Evolutionary conservation across 1,140 invertebrate genomes (phyloP).

Genomic region (Drosophila rufa): DNA sequence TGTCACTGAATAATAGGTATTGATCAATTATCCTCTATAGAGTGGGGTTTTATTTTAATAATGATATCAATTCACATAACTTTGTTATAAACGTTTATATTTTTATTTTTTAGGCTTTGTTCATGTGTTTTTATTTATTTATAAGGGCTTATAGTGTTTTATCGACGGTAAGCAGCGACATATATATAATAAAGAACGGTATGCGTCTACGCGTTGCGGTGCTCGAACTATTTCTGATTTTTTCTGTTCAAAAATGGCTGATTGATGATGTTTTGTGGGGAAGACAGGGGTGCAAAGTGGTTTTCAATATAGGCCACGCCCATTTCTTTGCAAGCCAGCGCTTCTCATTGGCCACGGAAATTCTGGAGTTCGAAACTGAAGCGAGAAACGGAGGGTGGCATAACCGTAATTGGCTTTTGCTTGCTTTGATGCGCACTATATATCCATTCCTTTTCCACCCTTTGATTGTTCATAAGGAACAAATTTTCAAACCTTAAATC

Average conservation of each 20-base stretch:
- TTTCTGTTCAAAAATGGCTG: constrained; percentile 11
- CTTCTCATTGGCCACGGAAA: constrained; percentile 1
- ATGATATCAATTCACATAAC: background rate
- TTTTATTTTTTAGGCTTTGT: background rate
- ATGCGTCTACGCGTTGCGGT: constrained; percentile 5
- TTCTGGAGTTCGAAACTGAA: background rate
- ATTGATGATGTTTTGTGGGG: background rate
- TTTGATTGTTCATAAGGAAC: background rate
- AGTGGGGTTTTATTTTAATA: background rate
- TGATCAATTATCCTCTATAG: background rate
- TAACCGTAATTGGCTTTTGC: constrained; percentile 11
- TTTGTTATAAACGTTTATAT: background rate
- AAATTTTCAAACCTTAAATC: too few species aligned
- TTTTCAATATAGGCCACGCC: background rate
- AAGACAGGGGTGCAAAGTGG: background rate
- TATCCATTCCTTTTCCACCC: constrained; percentile 3
- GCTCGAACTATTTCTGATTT: constrained; percentile 11
- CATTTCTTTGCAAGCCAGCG: background rate
- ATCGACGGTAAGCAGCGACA: background rate
- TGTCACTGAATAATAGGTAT: constrained; percentile 1
- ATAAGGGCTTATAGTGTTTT: background rate
- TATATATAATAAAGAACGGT: background rate
- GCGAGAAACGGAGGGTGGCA: background rate
- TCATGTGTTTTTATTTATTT: background rate
- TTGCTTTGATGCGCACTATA: background rate